Conservation (phyloP, 2,113 vertebrate species). For the Saimiri boliviensis region DNA sequence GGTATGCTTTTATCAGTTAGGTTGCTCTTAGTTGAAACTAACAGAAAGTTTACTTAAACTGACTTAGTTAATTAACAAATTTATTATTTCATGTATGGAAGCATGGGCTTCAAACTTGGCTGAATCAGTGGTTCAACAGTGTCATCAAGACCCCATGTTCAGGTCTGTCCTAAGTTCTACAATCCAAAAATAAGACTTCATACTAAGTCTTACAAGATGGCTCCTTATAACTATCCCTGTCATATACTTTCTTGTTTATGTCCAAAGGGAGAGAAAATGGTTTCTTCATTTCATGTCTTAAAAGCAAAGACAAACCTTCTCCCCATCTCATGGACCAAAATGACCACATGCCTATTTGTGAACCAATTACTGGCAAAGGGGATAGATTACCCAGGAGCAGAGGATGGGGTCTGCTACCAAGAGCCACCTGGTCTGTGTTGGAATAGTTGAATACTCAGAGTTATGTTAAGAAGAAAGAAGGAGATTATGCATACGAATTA, state of each 20-base stretch:
- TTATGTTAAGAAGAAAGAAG: not conserved
- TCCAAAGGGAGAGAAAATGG: not conserved
- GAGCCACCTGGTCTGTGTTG: not conserved
- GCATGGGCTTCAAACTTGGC: not conserved
- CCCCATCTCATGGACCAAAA: not conserved
- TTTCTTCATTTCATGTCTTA: not conserved
- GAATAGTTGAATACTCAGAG: not conserved
- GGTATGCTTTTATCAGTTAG: not conserved
- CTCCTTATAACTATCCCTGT: not conserved
- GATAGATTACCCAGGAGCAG: not conserved
- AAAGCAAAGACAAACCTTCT: not conserved
- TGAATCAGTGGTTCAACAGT: not conserved
- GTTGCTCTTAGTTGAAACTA: conserved; percentile 6
- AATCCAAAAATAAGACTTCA: not conserved
- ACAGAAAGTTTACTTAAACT: not conserved
- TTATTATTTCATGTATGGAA: not conserved
- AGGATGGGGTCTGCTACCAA: not conserved
- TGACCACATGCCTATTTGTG: not conserved
- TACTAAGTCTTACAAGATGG: not conserved
- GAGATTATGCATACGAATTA: not conserved
- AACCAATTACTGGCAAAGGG: not conserved
- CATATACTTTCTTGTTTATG: not conserved
- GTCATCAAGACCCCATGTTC: not conserved
- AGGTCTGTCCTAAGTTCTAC: not conserved
- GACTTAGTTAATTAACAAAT: not conserved